Evolutionary conservation across 1,140 invertebrate species (phyloP), one percentile per base, ranked within the genome.

Genomic region (Holcopasites calliopsidis): DNA sequence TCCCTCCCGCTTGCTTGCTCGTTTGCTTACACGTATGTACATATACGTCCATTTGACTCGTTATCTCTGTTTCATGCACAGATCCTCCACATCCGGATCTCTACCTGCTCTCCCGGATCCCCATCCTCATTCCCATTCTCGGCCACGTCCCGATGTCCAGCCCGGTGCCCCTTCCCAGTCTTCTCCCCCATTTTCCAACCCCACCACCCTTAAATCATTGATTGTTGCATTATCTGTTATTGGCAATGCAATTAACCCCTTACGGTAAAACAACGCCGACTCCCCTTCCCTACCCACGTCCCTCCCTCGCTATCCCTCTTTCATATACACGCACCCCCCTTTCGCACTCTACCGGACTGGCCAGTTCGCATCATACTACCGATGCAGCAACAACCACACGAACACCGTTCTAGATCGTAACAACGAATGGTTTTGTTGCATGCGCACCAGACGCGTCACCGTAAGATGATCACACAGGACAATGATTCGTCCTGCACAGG

Each of bases 221-320:
- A 91, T 91, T 90, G 88, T 89, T 87, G 88, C 88, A 91, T 91
- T 91, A 91, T 91, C 90, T 91, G 90, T 90, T 91, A 91, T 91
- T 91, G 90, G 90, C 89, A 90, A 90, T 90, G 87, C 89, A 90
- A 91, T 91, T 91, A 91, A 89, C 85, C 89, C 89, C 88, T 91
- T 90, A 90, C 88, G 85, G 85, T 88, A 88, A 91, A 91, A 90
- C 89, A 89, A 85, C 85, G 81, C 71, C 65, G 66, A 77, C 80
- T 75, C 70, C 65, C 79, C 77, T 58, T 68, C 79, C 16, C 31
- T 60, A 35, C 18, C 47, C 35, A 10, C 21, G 4, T 50, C 50
- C 13, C 47, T 55, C 28, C 23, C 35, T 28, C 42, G 55, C 33
- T 54, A 33, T 35, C 61, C 21, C 40, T 21, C 7, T n/a, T n/a